Percentiles rank a stretch among this genome's conserved stretches.
Conservation (phyloP, 2,888 invertebrate species). For the Exocentrus adspersus region DNA sequence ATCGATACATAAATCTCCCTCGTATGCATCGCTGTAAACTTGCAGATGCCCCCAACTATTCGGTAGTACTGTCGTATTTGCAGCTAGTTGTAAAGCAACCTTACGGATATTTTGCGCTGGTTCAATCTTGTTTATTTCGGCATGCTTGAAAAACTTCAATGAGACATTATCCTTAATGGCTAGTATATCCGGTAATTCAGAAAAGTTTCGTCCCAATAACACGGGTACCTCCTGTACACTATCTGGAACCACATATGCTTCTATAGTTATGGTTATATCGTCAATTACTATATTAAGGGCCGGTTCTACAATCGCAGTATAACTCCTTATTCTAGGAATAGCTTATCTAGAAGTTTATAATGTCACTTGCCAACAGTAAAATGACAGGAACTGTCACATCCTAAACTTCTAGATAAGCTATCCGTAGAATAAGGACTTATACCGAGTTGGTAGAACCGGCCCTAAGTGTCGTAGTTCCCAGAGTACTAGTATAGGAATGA, state of each 20-base stretch:
- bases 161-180: constrained; percentile 35
- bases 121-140: too few relatives aligned
- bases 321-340: too few relatives aligned
- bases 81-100: too few relatives aligned
- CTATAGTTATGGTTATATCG: too few relatives aligned
- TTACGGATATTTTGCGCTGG: too few relatives aligned
- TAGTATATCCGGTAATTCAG: constrained; percentile 35
- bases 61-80: background rate
- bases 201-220: constrained; percentile 39
- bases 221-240: constrained; percentile 35
- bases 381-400: constrained; percentile 21
- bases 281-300: too few relatives aligned
- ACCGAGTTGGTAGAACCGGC: too few relatives aligned
- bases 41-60: constrained; percentile 27
- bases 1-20: constrained; percentile 35
- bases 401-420: too few relatives aligned
- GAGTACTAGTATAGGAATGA: constrained; percentile 23
- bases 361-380: constrained; percentile 36
- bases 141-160: constrained; percentile 26
- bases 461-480: too few relatives aligned
- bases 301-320: too few relatives aligned
- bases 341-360: constrained; percentile 11
- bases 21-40: constrained; percentile 25
- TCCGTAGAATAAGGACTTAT: too few relatives aligned
- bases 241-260: constrained; percentile 39